These are phyloP conservation scores for Vanessa atalanta DNA, from an alignment of 1,140 invertebrate genomes.

Conservation along the genomic window DNA sequence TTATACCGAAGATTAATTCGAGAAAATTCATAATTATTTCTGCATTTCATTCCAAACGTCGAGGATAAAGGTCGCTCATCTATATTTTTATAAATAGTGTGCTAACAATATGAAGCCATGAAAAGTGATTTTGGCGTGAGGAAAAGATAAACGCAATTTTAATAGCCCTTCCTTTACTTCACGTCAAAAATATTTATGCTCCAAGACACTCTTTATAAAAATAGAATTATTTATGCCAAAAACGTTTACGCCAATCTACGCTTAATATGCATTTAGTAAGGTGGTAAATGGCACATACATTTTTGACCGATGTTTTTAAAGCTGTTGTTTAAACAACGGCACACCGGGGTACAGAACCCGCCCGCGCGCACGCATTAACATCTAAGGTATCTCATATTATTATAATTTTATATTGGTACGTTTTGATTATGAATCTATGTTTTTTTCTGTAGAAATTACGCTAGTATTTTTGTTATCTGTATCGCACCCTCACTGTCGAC, in stretches of 20 bases:
- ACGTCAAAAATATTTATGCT: conserved; percentile 33
- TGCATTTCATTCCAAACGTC: conserved; percentile 22
- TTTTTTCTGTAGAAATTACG: conserved; percentile 83
- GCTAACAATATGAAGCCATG: conserved; percentile 35
- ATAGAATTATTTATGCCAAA: conserved; percentile 40
- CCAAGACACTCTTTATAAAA: conserved; percentile 44
- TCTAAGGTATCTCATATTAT: conserved; percentile 75
- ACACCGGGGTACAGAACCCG: conserved; percentile 51
- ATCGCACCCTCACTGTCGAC: conserved; percentile 66
- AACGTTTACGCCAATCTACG: conserved; percentile 39
- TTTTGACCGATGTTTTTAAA: conserved; percentile 43
- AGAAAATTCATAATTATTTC: conserved; percentile 22
- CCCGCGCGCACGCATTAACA: conserved; percentile 71
- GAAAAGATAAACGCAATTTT: conserved; percentile 15
- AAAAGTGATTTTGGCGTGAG: conserved; percentile 28
- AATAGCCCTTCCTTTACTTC: conserved; percentile 9
- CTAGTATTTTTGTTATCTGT: conserved; percentile 74
- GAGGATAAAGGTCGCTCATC: conserved; percentile 29
- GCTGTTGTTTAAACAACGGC: conserved; percentile 45
- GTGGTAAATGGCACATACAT: conserved; percentile 39
- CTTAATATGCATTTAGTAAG: conserved; percentile 24
- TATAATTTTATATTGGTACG: conserved; percentile 84
- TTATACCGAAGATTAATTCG: conserved; percentile 13
- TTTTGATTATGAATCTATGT: conserved; percentile 84
- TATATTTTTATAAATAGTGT: conserved; percentile 47